A percentile compares a stretch with the other conserved stretches of the same genome.
phyloP scores from a whole-genome alignment of 1,140 invertebrate species.

The Heliconius hewitsoni region DNA sequence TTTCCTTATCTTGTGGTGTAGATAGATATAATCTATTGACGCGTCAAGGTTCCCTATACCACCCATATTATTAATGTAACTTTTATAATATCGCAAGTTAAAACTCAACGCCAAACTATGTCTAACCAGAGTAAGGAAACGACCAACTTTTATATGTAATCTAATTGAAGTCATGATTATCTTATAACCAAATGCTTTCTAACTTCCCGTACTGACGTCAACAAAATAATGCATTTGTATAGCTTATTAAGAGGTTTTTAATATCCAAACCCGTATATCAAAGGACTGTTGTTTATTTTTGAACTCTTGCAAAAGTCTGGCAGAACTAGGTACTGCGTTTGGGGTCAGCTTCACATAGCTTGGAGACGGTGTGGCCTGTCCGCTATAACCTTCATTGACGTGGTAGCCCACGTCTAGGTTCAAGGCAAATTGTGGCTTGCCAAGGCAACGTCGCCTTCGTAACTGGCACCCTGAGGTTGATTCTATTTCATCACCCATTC shows the following conservation, averaged over 20 bases:
- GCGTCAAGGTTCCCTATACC: too few relatives aligned
- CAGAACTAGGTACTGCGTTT: constrained; percentile 42
- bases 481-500: constrained; percentile 9
- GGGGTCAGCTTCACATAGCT: constrained; percentile 47
- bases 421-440: constrained; percentile 62
- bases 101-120: too few relatives aligned
- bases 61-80: too few relatives aligned
- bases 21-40: too few relatives aligned
- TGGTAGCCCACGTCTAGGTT: constrained; percentile 69
- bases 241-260: neutral
- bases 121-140: too few relatives aligned
- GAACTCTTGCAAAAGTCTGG: constrained; percentile 66
- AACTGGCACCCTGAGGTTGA: constrained; percentile 56
- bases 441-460: constrained; percentile 63
- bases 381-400: constrained; percentile 63
- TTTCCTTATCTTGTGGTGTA: too few relatives aligned
- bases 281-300: constrained; percentile 79
- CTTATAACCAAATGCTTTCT: too few relatives aligned
- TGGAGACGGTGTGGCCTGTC: constrained; percentile 68
- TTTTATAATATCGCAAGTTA: too few relatives aligned
- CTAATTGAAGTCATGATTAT: too few relatives aligned
- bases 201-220: neutral
- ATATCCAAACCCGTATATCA: constrained; percentile 70
- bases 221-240: neutral
- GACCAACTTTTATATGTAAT: too few relatives aligned